phyloP scores from a whole-genome alignment of 2,888 invertebrate species.

The Hybos culiciformis region DNA sequence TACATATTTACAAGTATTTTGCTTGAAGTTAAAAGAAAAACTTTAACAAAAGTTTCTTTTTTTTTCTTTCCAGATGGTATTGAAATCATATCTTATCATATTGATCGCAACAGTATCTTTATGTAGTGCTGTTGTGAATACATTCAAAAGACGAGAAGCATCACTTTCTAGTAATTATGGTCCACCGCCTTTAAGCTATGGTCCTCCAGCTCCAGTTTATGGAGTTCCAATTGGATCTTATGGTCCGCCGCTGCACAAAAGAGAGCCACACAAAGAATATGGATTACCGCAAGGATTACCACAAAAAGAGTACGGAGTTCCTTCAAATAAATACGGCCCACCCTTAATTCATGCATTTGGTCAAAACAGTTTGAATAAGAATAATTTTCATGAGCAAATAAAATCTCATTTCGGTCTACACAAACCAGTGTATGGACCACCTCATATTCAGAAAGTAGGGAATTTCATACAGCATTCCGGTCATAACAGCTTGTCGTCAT shows the following conservation, averaged over 20 bases:
- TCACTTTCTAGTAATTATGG: slow-evolving; percentile 41
- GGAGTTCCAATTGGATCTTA: slow-evolving; percentile 39
- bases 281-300: slow-evolving; percentile 31
- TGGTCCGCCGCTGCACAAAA: slow-evolving; percentile 33
- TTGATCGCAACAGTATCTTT: slow-evolving; percentile 13
- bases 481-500: too few relatives aligned
- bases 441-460: slow-evolving; percentile 22
- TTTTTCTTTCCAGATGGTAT: slow-evolving; percentile 17
- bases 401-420: slow-evolving; percentile 31
- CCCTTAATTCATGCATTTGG: slow-evolving; percentile 38
- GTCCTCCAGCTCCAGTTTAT: slow-evolving; percentile 44
- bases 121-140: slow-evolving; percentile 23
- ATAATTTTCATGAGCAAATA: slow-evolving; percentile 29
- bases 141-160: slow-evolving; percentile 24
- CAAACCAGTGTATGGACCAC: slow-evolving; percentile 37
- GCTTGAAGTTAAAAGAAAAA: too few relatives aligned
- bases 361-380: slow-evolving; percentile 13
- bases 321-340: slow-evolving; percentile 37
- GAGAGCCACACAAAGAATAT: slow-evolving; percentile 39
- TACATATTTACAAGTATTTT: too few relatives aligned
- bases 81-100: slow-evolving; percentile 19
- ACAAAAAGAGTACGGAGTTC: slow-evolving; percentile 31
- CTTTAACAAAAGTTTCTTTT: too few relatives aligned
- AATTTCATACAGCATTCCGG: too few relatives aligned
- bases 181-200: slow-evolving; percentile 39